Evolutionary conservation across 2,113 vertebrate genomes (phyloP).

Genomic region (Cebidichthys violaceus): DNA sequence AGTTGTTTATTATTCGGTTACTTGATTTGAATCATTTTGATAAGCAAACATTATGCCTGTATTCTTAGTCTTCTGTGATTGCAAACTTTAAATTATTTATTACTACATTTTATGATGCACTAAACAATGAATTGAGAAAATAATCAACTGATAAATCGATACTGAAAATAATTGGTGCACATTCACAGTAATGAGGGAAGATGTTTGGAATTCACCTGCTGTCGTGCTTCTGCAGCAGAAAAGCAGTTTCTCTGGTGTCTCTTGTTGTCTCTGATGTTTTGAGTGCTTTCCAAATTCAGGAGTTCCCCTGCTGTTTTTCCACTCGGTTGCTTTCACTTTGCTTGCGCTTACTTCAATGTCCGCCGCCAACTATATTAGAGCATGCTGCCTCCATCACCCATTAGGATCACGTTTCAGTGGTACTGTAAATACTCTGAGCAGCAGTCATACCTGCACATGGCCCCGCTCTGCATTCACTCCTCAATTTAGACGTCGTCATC

Average conservation of each 20-base stretch:
- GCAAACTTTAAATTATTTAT: not conserved
- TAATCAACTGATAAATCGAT: not conserved
- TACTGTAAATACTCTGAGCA: slow-evolving; percentile 62
- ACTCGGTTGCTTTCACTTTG: slow-evolving; percentile 41
- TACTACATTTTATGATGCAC: not conserved
- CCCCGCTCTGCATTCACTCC: slow-evolving; percentile 41
- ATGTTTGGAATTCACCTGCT: not conserved
- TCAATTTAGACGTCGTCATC: slow-evolving; percentile 17
- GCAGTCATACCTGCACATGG: slow-evolving; percentile 49
- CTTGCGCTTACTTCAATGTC: not conserved
- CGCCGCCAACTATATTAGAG: slow-evolving; percentile 16
- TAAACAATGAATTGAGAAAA: not conserved
- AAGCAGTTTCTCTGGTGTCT: not conserved
- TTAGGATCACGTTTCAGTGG: slow-evolving; percentile 51
- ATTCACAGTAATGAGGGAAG: not conserved
- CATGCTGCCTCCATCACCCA: slow-evolving; percentile 38
- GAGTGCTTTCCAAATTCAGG: slow-evolving; percentile 29
- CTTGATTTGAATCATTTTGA: too few species aligned
- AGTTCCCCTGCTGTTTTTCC: slow-evolving; percentile 32
- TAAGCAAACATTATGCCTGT: not conserved
- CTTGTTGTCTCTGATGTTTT: not conserved
- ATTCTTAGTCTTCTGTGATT: not conserved
- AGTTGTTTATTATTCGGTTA: too few species aligned
- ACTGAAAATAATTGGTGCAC: not conserved
- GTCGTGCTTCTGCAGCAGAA: not conserved